These are phyloP conservation scores for Maniola jurtina DNA, from an alignment of 1,140 invertebrate species.

Conservation along the genomic window DNA sequence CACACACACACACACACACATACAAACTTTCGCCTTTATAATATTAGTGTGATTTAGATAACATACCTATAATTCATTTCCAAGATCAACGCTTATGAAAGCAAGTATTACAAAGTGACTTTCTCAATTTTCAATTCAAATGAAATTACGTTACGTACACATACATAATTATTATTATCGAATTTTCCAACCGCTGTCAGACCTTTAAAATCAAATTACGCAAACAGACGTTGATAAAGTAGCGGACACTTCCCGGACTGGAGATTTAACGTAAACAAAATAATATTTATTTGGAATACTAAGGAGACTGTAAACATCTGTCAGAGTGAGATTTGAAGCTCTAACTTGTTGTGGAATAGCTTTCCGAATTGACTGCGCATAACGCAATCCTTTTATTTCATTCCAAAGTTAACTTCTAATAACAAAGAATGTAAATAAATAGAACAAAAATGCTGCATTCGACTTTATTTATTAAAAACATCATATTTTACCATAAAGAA, in stretches of 20 bases:
- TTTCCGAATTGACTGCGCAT: conserved; percentile 25
- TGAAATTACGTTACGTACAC: neutral
- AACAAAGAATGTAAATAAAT: neutral
- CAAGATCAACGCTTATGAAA: neutral
- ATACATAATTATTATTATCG: conserved; percentile 10
- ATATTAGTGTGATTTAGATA: too few relatives aligned
- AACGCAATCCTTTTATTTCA: conserved; percentile 21
- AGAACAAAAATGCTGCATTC: neutral
- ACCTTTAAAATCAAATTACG: conserved; percentile 37
- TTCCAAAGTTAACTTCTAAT: neutral
- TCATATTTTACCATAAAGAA: neutral
- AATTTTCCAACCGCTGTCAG: conserved; percentile 14
- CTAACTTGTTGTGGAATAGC: conserved; percentile 36
- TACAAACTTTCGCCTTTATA: too few relatives aligned
- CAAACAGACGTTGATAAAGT: conserved; percentile 28
- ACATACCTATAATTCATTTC: too few relatives aligned
- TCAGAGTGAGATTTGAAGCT: conserved; percentile 46
- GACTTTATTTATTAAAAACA: neutral
- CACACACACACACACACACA: too few relatives aligned
- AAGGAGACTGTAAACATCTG: conserved; percentile 53
- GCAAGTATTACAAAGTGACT: neutral
- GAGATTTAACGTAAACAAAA: conserved; percentile 51
- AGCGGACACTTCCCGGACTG: conserved; percentile 34
- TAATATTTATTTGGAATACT: conserved; percentile 54
- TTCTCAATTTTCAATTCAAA: neutral